A percentile compares a stretch with the other conserved stretches of the same genome.
These are phyloP conservation scores for Brachyptera risi DNA, from an alignment of 2,888 invertebrate genomes.

Conservation along the genomic window DNA sequence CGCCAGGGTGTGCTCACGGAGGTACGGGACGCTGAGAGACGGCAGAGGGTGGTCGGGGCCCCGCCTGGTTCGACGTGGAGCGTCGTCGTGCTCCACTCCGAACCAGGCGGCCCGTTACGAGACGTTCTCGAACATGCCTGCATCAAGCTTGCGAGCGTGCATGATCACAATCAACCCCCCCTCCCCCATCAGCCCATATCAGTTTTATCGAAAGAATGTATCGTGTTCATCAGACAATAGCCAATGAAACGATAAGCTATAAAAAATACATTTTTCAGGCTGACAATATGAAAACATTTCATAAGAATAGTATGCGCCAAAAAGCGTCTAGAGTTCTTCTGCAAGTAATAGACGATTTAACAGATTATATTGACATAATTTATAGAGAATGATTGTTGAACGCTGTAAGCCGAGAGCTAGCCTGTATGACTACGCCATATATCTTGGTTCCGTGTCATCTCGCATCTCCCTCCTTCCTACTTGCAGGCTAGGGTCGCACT, in stretches of 20 bases:
- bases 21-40: neutral
- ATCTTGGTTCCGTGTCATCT: neutral
- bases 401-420: no score
- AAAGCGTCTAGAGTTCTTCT: no score
- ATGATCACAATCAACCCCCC: neutral
- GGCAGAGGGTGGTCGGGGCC: neutral
- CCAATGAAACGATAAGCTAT: neutral
- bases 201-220: neutral
- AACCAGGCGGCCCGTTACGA: neutral
- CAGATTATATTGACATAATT: neutral
- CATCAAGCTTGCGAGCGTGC: neutral
- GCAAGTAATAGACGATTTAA: neutral
- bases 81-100: neutral
- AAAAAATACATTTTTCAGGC: no score
- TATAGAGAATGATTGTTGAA: no score
- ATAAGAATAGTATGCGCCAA: no score
- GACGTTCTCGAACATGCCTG: neutral
- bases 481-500: neutral
- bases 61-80: neutral
- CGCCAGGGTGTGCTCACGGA: neutral
- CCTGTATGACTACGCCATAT: neutral
- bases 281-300: no score
- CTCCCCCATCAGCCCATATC: neutral
- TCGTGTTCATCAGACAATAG: neutral
- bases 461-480: neutral